Evolutionary conservation across 2,888 invertebrate species (phyloP), one percentile per base, ranked within the genome.

Genomic region (Drosophila picticornis): DNA sequence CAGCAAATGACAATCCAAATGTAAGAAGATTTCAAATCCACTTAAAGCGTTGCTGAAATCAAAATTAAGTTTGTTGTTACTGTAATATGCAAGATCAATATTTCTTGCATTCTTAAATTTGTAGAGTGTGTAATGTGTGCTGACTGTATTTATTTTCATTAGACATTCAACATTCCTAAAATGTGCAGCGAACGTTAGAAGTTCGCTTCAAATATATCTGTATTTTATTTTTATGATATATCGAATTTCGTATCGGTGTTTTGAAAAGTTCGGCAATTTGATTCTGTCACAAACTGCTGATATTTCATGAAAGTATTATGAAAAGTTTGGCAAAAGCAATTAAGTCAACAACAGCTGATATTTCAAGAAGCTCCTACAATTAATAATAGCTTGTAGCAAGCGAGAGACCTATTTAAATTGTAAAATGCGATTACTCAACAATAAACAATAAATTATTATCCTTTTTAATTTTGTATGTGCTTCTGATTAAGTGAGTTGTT

Each of bases 1-100:
- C 66, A 53, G 71, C 60, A 38, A 72, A 69, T 52, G 38, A 43
- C 66, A 31, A 59, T 57, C 57, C 36, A 63, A n/a, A 66, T 29
- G 48, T 31, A 13, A 31, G n/a, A 34, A 13, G 1, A 51, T 36
- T 51, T 25, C 2, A 29, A 11, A 50, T 29, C 50, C 2, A 10
- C 19, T 29, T 11, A 19, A 25, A 46, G 46, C 46, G 25, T 16
- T 46, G 46, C 0, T 16, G 0, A 16, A 46, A 46, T 16, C 16
- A 16, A 16, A 16, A 25, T 25, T 9, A 4, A 10, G 10, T 10
- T n/a, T 10, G 9, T 25, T 16, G 25, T 9, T 16, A 25, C 5
- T 43, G 11, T 10, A 22, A 11, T 43, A 22, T 11, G 22, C 43
- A 22, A 5, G 2, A 43, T 43, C 22, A 43, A 43, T 43, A 22